These are phyloP conservation scores for Rhabdophis nuchalis DNA, from an alignment of 2,797 vertebrate genomes.

Conservation along the genomic window DNA sequence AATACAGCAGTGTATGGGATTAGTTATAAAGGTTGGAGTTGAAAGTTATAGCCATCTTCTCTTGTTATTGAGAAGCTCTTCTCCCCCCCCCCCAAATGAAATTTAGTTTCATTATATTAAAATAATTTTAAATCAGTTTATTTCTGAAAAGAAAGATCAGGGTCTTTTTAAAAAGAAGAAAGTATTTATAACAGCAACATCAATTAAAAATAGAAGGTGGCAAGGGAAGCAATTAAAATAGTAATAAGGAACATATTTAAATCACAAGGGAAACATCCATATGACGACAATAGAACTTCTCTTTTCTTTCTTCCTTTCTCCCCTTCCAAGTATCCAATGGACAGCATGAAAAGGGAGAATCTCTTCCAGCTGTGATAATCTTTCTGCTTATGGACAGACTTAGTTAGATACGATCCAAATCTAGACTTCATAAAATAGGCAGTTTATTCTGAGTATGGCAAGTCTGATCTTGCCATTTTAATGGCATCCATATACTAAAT, in stretches of 20 bases:
- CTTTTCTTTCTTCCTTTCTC: neutral
- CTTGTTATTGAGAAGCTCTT: constrained; percentile 57
- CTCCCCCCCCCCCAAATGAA: constrained; percentile 67
- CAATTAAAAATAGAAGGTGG: constrained; percentile 30
- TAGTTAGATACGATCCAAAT: neutral
- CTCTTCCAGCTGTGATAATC: neutral
- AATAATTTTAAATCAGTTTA: constrained; percentile 69
- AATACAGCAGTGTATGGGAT: constrained; percentile 72
- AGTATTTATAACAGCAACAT: constrained; percentile 37
- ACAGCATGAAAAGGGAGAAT: neutral
- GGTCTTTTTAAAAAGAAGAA: constrained; percentile 57
- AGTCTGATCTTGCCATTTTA: neutral
- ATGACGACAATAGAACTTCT: neutral
- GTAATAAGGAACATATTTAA: neutral
- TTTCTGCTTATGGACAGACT: neutral
- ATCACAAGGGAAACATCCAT: constrained; percentile 12
- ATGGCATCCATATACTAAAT: neutral
- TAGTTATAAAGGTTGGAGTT: constrained; percentile 69
- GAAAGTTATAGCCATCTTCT: constrained; percentile 39
- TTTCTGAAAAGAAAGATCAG: constrained; percentile 65
- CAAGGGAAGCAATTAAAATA: neutral
- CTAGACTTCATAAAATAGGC: constrained; percentile 31
- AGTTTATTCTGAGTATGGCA: neutral
- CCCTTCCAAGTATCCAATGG: neutral
- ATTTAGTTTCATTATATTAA: constrained; percentile 72